A percentile compares a stretch with the other conserved stretches of the same genome.
Evolutionary conservation across 2,797 vertebrate genomes (phyloP).

Genomic region (Sciurus carolinensis): DNA sequence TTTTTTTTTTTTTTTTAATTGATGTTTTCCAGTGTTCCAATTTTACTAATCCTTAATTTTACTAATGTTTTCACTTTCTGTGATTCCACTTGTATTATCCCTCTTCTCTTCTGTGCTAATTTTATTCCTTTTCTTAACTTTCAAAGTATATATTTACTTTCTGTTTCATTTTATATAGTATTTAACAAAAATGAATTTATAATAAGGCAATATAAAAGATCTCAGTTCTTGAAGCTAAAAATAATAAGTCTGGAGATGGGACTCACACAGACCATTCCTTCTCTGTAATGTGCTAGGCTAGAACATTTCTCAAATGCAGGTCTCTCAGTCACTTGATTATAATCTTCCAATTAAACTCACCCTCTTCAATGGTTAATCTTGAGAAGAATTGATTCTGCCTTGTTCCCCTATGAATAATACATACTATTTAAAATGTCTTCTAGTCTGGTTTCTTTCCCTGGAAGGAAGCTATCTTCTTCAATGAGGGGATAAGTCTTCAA

Average conservation of each 20-base stretch:
- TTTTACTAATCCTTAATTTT: constrained; percentile 6
- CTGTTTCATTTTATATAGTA: neutral
- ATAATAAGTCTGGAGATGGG: neutral
- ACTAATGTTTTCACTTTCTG: neutral
- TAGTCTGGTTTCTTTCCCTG: neutral
- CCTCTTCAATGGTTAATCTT: neutral
- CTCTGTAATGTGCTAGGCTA: neutral
- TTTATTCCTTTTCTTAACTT: neutral
- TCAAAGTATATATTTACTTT: neutral
- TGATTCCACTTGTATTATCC: neutral
- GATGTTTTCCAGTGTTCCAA: neutral
- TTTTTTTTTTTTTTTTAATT: neutral
- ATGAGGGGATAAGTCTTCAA: neutral
- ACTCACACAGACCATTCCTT: neutral
- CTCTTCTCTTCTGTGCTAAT: neutral
- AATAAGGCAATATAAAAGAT: neutral
- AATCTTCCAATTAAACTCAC: constrained; percentile 18
- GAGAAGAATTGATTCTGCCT: neutral
- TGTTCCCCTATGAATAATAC: neutral
- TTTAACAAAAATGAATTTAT: neutral
- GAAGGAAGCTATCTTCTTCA: neutral
- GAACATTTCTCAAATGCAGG: neutral
- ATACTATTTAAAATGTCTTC: neutral
- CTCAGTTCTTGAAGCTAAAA: neutral
- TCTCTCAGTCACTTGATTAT: neutral